Percentiles rank a stretch among this genome's conserved stretches.
Evolutionary conservation across 37 sponge, comb jelly and placozoan species (phyloP).

Genomic region (Agelas oroides): DNA sequence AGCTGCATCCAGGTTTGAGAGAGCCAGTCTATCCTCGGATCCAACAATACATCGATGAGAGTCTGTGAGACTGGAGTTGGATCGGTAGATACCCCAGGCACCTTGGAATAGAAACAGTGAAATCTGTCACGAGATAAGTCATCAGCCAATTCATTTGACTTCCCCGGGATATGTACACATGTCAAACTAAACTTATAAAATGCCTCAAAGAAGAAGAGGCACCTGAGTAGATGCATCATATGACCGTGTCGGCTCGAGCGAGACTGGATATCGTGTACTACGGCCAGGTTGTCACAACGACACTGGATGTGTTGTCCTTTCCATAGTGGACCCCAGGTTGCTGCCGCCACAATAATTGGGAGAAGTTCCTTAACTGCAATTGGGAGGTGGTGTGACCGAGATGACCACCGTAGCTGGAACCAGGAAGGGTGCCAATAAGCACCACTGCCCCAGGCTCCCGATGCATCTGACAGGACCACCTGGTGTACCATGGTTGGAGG

Average conservation of each 20-base stretch:
- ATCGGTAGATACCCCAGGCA: not conserved
- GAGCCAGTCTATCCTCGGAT: constrained; percentile 40
- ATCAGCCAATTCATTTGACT: constrained; percentile 16
- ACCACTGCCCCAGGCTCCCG: constrained; percentile 34
- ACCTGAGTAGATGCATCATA: constrained; percentile 29
- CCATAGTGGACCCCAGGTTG: constrained; percentile 21
- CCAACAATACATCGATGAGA: constrained; percentile 1
- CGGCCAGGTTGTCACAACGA: constrained; percentile 28
- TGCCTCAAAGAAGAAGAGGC: constrained; percentile 16
- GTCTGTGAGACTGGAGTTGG: not conserved
- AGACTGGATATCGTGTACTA: not conserved
- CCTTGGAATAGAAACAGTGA: not conserved
- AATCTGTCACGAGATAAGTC: constrained; percentile 24
- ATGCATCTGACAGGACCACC: no score
- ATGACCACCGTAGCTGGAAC: constrained; percentile 27
- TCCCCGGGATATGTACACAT: constrained; percentile 4
- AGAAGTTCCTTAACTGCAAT: constrained; percentile 42
- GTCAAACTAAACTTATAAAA: not conserved
- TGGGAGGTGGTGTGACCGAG: not conserved
- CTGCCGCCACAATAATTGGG: constrained; percentile 17
- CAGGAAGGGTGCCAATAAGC: not conserved
- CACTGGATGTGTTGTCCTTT: not conserved
- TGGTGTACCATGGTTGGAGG: no score
- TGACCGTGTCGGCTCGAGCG: not conserved
- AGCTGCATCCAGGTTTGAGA: constrained; percentile 26